Evolutionary conservation across 2,888 invertebrate genomes (phyloP), one percentile per base, ranked within the genome.

Genomic region (Axea sp.): DNA sequence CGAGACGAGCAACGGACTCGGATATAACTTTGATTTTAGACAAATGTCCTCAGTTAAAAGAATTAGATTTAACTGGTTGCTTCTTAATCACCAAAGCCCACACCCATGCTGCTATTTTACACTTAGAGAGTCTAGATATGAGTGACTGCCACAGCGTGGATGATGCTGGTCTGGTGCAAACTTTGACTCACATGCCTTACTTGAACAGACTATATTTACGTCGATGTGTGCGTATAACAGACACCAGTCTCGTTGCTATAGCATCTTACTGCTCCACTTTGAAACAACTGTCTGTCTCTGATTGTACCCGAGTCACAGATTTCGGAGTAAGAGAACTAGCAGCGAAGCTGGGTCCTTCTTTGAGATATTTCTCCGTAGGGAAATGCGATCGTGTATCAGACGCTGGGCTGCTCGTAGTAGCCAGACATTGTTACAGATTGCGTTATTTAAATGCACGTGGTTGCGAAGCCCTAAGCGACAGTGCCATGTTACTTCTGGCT

Each of bases 381-480:
- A 97, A 97, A 88, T 97, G 97, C 88, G 96, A 96, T 77, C 93
- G 94, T 86, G 94, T 97, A 1, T 95, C 94, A 26, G 97, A 97
- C 84, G 95, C 96, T 0, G 97, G 97, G 0, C 90, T 97, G 1
- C 92, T 95, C 78, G 95, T 96, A 26, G 91, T 97, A 3, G 96
- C 96, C 0, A 90, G 95, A 28, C 92, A 95, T 60, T 97, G 97
- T 84, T 95, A 95, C 86, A 96, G 96, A 86, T 88, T 97, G 47
- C 90, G 95, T 14, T 97, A 97, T 87, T 90, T 97, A 59, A 97
- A 97, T 88, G 95, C 96, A 0, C 90, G 97, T 37, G 97, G 97
- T 3, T 97, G 97, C 83, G 96, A 97, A 77, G 96, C 96, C 0
- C 93, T 97, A 1, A 96, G 96, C n/a, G 97, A 97, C 84, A 96